Conservation (phyloP, 2,888 invertebrate species). For the Anthophora plumipes region DNA sequence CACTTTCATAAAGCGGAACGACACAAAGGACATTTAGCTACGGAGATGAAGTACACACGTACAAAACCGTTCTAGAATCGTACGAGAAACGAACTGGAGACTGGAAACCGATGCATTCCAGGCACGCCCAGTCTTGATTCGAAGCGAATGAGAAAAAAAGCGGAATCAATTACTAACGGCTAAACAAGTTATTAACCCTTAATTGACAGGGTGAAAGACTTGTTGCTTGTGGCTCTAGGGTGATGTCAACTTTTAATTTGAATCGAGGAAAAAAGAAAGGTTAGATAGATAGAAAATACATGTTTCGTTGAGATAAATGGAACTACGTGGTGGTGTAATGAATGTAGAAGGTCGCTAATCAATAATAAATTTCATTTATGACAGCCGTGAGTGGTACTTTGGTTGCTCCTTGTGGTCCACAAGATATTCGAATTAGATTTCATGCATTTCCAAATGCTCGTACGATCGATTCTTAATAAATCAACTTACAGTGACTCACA, state of each 20-base stretch:
- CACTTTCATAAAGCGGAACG: slow-evolving; percentile 46
- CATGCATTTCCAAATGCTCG: neutral
- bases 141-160: slow-evolving; percentile 24
- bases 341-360: slow-evolving; percentile 13
- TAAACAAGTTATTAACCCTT: slow-evolving; percentile 40
- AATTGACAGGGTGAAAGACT: slow-evolving; percentile 38
- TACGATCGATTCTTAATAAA: neutral
- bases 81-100: slow-evolving; percentile 17
- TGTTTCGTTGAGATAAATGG: neutral
- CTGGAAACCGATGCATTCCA: slow-evolving; percentile 41
- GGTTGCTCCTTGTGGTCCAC: neutral
- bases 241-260: neutral
- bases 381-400: neutral
- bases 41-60: slow-evolving; percentile 45
- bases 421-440: neutral
- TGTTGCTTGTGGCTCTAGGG: slow-evolving; percentile 18
- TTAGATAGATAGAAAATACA: slow-evolving; percentile 1
- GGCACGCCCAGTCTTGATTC: slow-evolving; percentile 38
- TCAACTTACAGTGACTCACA: too few species aligned
- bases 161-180: slow-evolving; percentile 31
- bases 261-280: neutral
- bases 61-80: slow-evolving; percentile 20
- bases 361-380: slow-evolving; percentile 25
- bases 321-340: neutral
- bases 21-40: slow-evolving; percentile 46